Base-by-base conservation (phyloP, 2,113 vertebrate species). In the Irena cyanogastra region DNA sequence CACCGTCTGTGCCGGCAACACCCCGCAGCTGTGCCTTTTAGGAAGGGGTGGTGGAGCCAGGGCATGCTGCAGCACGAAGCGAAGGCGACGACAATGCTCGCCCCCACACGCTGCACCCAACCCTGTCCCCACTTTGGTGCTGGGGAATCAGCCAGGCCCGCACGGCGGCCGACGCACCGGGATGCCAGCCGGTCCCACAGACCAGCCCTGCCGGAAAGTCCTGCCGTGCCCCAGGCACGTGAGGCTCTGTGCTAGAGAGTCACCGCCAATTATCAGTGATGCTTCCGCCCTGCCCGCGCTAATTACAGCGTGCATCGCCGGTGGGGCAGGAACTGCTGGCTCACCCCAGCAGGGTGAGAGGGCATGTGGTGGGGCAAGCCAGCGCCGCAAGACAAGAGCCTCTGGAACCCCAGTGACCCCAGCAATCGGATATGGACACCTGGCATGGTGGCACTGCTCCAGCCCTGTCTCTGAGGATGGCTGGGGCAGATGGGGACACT, bases 271-370 rank as follows among this genome's bases (percentile, higher is more conserved):
- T 94, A 97, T 41, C 83, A 26, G 41, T 9, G 41, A 35, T 60
- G 78, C 78, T 94, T 91, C 92, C 9, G 57, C 94, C 90, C 90
- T 90, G 75, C 90, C 78, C 0, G 4, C 0, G 0, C 24, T 96
- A 97, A 97, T 96, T 97, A 93, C 2, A 7, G 70, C 7, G 69
- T 54, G 61, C 0, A 19, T 52, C 26, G 92, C 78, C 13, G 2
- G 87, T 91, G 92, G 87, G 96, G 74, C 96, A 93, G 95, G 94
- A 97, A 93, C 37, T 75, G 95, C 85, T 2, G 31, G 90, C 75
- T 91, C 11, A 3, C 33, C 78, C 27, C 16, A 2, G 37, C 0
- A 6, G n/a, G 83, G 91, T 95, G 49, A 92, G 7, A 76, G 61
- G 49, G 63, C 35, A 84, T 42, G 2, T 33, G 74, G 20, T 35